Conservation (phyloP, 2,888 invertebrate genomes). For the Leucozona laternaria region DNA sequence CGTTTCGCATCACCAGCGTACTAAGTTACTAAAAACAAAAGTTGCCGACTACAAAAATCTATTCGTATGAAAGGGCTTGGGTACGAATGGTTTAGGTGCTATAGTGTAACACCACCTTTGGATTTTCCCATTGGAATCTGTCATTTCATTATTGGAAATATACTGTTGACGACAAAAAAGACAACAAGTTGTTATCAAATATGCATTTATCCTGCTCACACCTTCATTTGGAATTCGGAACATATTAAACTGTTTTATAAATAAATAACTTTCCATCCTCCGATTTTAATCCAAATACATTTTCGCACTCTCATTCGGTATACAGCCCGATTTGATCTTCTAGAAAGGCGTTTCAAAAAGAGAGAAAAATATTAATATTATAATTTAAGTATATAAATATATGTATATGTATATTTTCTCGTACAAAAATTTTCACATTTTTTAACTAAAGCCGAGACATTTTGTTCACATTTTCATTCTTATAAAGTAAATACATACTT, state of each 20-base stretch:
- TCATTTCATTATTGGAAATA: not conserved
- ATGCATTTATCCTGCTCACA: not conserved
- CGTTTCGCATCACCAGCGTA: too few species aligned
- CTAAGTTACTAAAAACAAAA: too few species aligned
- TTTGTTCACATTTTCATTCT: not conserved
- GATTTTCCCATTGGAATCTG: not conserved
- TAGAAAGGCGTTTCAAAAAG: conserved; percentile 24
- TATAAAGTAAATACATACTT: not conserved
- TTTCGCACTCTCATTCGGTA: conserved; percentile 51
- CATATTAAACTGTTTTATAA: conserved; percentile 65
- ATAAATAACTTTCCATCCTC: conserved; percentile 72
- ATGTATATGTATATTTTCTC: conserved; percentile 25
- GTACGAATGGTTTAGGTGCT: too few species aligned
- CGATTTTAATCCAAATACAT: conserved; percentile 63
- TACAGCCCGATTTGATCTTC: conserved; percentile 9
- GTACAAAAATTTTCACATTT: conserved; percentile 20
- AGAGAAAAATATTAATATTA: not conserved
- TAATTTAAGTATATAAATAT: not conserved
- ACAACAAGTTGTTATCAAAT: not conserved
- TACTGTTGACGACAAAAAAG: not conserved
- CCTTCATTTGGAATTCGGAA: conserved; percentile 32
- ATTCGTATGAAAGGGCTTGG: too few species aligned
- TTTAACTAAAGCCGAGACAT: not conserved
- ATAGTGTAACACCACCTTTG: not conserved
- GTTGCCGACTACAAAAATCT: too few species aligned